A percentile compares a stretch with the other conserved stretches of the same genome.
These are phyloP conservation scores for Enteromius viviparus DNA, from an alignment of 2,797 vertebrate genomes.

Conservation along the genomic window DNA sequence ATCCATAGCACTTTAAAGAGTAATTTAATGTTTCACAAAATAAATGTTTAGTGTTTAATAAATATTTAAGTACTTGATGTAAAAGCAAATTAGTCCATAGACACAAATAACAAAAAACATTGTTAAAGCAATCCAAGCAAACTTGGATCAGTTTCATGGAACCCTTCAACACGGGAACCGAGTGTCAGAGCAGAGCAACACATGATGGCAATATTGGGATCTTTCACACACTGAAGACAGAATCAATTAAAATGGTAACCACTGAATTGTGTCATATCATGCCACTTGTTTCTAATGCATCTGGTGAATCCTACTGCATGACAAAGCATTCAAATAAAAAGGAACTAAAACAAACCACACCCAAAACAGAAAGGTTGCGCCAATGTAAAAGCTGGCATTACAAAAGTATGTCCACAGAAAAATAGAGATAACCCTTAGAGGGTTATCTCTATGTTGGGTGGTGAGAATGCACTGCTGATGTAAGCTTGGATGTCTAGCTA, in stretches of 20 bases:
- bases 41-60: neutral
- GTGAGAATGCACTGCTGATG: neutral
- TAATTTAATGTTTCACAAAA: neutral
- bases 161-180: neutral
- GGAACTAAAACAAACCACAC: slow-evolving; percentile 8
- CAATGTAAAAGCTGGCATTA: neutral
- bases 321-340: neutral
- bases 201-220: neutral
- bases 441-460: too few species aligned
- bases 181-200: neutral
- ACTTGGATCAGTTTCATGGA: neutral
- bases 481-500: neutral
- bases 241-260: neutral
- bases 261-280: neutral
- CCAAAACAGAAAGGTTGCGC: neutral
- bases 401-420: neutral
- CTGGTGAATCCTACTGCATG: neutral
- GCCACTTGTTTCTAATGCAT: neutral
- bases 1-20: neutral
- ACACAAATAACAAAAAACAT: neutral
- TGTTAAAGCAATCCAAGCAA: neutral
- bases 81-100: neutral
- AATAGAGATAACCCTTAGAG: neutral
- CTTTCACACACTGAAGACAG: neutral
- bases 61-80: neutral